Evolutionary conservation across 2,797 vertebrate species (phyloP).

Genomic region (Sebastes miniatus): DNA sequence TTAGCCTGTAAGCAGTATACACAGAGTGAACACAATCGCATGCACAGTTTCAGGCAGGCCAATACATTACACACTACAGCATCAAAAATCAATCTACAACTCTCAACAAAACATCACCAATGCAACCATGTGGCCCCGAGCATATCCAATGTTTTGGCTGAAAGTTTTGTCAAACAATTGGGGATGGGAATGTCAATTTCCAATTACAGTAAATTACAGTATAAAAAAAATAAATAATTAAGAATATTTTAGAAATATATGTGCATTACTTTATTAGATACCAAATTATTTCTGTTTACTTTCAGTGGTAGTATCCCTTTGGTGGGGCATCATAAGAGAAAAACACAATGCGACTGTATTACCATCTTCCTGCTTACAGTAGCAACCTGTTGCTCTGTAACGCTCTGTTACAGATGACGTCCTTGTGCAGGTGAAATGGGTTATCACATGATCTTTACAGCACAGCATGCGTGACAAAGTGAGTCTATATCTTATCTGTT

Average conservation of each 20-base stretch:
- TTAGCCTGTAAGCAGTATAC: not conserved
- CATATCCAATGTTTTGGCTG: not conserved
- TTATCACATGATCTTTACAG: conserved; percentile 65
- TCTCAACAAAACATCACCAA: not conserved
- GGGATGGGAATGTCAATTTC: not conserved
- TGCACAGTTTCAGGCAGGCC: not conserved
- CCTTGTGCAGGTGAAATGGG: conserved; percentile 24
- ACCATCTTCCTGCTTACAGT: not conserved
- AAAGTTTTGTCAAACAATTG: not conserved
- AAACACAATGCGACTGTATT: not conserved
- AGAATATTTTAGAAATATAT: not conserved
- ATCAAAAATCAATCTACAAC: not conserved
- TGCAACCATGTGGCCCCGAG: not conserved
- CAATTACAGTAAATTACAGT: not conserved
- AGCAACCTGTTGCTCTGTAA: not conserved
- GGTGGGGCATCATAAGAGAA: not conserved
- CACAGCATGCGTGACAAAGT: conserved; percentile 34
- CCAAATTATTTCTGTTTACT: not conserved
- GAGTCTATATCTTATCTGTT: conserved; percentile 57
- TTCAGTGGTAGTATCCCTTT: not conserved
- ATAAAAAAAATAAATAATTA: not conserved
- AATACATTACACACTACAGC: not conserved
- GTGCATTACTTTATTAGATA: not conserved
- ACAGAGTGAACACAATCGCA: not conserved
- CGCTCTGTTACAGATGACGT: not conserved